Base-by-base conservation (phyloP, 2,888 invertebrate genomes). In the Oscheius sp. region DNA sequence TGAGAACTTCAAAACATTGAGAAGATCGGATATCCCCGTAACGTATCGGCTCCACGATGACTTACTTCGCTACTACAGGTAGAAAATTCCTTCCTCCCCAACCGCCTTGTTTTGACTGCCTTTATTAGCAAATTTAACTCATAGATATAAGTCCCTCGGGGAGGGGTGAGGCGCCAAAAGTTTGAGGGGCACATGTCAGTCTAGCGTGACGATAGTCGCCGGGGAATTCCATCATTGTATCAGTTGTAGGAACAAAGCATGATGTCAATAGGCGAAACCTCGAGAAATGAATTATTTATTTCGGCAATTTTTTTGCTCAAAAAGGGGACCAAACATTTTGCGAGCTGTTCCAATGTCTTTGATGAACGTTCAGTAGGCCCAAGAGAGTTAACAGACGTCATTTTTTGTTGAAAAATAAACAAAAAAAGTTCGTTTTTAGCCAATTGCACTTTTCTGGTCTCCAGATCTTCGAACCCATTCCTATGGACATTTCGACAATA, bases 41-140 rank as follows among this genome's bases (percentile, higher is more conserved):
- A 84, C 83, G 3, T 84, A 85, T 69, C 75, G 84, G 50, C 72
- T 86, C 37, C 84, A 86, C 65, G 82, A 86, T 52, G 82, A 84
- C 58, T 71, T 85, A 23, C 72, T 85, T n/a, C 76, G 84, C 27
- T 78, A 78, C 52, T 81, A 82, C 70, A 66, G 81, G 79, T 76
- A 20, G 33, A 71, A 23, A 15, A 15, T 34, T 39, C 12, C 29
- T 45, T 20, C 20, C 25, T 20, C 17, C n/a, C n/a, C n/a, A n/a
- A n/a, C n/a, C n/a, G n/a, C n/a, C n/a, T n/a, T n/a, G n/a, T n/a
- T n/a, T n/a, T n/a, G n/a, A n/a, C n/a, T n/a, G 31, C 20, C 23
- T 37, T 52, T 45, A 66, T 45, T 45, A 61, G 25, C 45, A 45
- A 45, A 61, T 61, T 61, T 61, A 42, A 61, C 61, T 42, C 27